Evolutionary conservation across 2,797 vertebrate genomes (phyloP), one percentile per base, ranked within the genome.

Genomic region (Leptodactylus fallax): DNA sequence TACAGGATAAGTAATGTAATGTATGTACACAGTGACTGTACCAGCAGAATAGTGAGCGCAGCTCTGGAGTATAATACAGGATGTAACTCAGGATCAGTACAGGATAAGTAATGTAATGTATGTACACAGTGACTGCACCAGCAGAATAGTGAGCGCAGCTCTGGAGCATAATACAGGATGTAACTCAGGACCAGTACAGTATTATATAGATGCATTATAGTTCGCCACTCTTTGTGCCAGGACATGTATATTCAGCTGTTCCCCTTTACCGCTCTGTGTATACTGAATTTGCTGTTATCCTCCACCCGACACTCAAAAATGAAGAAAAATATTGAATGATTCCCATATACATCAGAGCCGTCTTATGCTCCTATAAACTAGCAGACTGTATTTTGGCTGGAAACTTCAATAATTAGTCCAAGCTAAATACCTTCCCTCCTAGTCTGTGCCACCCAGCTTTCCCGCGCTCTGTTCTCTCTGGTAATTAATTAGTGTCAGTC

Each of bases 361-460:
- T 12, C 45, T 72, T 85, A 72, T 63, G 81, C 72, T 72, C 56
- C 58, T 72, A 71, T 60, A 79, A 88, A 79, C 21, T 25, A 51
- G 65, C 55, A 88, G 81, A 85, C 81, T 84, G 86, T 83, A 87
- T 85, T 80, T 88, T 88, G 87, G 87, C 87, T 74, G 25, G 17
- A 53, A 72, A 79, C 45, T 21, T 47, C 27, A 21, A 13, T 72
- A 55, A 61, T 56, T 63, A 51, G 53, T 71, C 87, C 87, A 88
- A 88, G 27, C 63, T 65, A 88, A 88, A 88, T 65, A 88, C 7
- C 1, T 14, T 81, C 56, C 25, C 14, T 81, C n/a, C 76, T n/a
- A 53, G 55, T 60, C 2, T 74, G n/a, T 88, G 87, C 81, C 87
- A 79, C 63, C 76, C 82, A 19, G 53, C 51, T 21, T 63, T 51